Percentiles rank a stretch among this genome's conserved stretches.
Conservation (phyloP, 1,140 invertebrate genomes). For the Bombyx mandarina region DNA sequence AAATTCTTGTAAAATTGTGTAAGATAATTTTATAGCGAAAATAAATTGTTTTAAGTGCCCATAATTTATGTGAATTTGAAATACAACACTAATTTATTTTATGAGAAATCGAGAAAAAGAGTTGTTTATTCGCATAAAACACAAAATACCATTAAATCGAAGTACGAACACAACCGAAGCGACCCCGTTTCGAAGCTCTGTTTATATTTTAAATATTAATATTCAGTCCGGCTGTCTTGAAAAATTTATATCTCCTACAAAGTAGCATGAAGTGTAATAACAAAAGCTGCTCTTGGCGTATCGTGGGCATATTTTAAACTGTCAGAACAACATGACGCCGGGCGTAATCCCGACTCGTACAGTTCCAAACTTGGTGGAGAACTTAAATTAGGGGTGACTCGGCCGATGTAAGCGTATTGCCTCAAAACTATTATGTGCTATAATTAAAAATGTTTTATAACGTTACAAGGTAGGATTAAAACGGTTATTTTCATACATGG, state of each 20-base stretch:
- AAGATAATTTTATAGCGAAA: no score
- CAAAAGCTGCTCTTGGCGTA: slow-evolving; percentile 10
- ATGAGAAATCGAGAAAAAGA: no score
- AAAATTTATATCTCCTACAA: not conserved
- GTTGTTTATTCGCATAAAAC: no score
- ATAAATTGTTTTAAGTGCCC: no score
- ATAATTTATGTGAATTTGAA: no score
- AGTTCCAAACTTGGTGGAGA: slow-evolving; percentile 38
- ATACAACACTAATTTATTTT: no score
- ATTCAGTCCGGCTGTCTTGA: not conserved
- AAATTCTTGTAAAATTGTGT: no score
- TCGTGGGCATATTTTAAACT: slow-evolving; percentile 56
- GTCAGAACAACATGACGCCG: slow-evolving; percentile 56
- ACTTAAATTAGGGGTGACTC: slow-evolving; percentile 55
- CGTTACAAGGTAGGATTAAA: slow-evolving; percentile 1
- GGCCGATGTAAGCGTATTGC: slow-evolving; percentile 19
- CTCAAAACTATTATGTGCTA: slow-evolving; percentile 16
- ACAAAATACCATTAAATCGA: no score
- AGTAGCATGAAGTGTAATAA: slow-evolving; percentile 4
- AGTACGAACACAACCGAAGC: no score
- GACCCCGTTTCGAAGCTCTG: not conserved
- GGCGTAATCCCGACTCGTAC: slow-evolving; percentile 13
- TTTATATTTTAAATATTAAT: slow-evolving; percentile 1
- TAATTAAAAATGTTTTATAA: slow-evolving; percentile 15
- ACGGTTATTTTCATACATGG: no score